Base-by-base conservation (phyloP, 1,140 invertebrate genomes). In the Campodea augens region DNA sequence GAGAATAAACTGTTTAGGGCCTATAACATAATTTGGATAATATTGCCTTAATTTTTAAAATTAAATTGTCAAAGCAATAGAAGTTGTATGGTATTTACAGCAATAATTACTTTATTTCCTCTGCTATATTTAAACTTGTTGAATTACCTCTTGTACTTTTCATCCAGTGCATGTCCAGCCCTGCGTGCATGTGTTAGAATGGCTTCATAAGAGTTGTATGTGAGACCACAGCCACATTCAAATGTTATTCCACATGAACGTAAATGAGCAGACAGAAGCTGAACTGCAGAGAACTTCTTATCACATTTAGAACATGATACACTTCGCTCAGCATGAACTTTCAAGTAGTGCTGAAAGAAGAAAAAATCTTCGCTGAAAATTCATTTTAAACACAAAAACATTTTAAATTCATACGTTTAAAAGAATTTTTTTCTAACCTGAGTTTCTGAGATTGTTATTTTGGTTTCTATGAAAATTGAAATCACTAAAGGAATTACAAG, bases 311-410 rank as follows among this genome's bases (percentile, higher is more conserved):
- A 52, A 51, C 73, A 77, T 10, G 54, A 51, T 51, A 63, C 66
- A 5, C 53, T 64, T 57, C 73, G 75, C 10, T 64, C 59, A 10
- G 69, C 66, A 46, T 77, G 74, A 5, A 69, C 67, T 56, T 75
- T 77, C 37, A 73, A 58, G 49, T 71, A 75, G 53, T 77, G 74
- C 61, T 76, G 59, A 18, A 58, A n/a, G n/a, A n/a, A n/a, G n/a
- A 60, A 44, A 48, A 46, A 47, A 36, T 12, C 12, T 1, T n/a
- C 4, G 13, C 13, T 20, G 3, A 18, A 39, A 1, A n/a, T 20
- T n/a, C 21, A 37, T 36, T 5, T 24, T 5, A 41, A 45, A 41
- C 27, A 39, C 19, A 24, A 25, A 37, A 37, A 10, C 4, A 10
- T 18, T 4, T 10, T 3, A 18, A 4, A 37, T 37, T 37, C 15